These are phyloP conservation scores for Cabera pusaria DNA, from an alignment of 2,888 invertebrate species.

Conservation along the genomic window DNA sequence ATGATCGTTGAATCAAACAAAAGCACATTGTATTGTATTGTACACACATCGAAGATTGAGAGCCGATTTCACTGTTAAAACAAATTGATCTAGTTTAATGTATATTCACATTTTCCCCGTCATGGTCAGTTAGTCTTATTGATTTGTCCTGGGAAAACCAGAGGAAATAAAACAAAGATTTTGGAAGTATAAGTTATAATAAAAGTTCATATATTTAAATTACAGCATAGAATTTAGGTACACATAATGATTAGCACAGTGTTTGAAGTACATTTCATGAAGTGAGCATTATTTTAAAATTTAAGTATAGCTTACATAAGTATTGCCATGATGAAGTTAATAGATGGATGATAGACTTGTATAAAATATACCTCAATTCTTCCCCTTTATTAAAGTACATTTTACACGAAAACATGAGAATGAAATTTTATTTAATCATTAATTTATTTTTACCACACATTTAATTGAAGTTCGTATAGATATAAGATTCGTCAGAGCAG, in stretches of 20 bases:
- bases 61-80: too few species aligned
- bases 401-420: constrained; percentile 50
- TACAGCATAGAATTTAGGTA: constrained; percentile 75
- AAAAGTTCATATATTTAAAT: constrained; percentile 79
- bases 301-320: constrained; percentile 50
- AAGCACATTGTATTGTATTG: too few species aligned
- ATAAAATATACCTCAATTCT: constrained; percentile 71
- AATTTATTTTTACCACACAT: constrained; percentile 18
- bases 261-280: constrained; percentile 71
- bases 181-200: constrained; percentile 83
- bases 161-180: constrained; percentile 57
- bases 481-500: constrained; percentile 32
- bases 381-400: constrained; percentile 78
- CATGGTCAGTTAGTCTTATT: too few species aligned
- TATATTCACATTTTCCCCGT: too few species aligned
- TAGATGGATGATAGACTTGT: constrained; percentile 42
- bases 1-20: too few species aligned
- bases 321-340: constrained; percentile 48
- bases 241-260: constrained; percentile 74
- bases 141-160: too few species aligned
- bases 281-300: constrained; percentile 71
- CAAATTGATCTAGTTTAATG: too few species aligned
- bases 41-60: too few species aligned
- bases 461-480: constrained; percentile 14
- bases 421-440: constrained; percentile 37